A percentile compares a stretch with the other conserved stretches of the same genome.
Evolutionary conservation across 2,888 invertebrate species (phyloP).

Genomic region (Macrosiphum euphorbiae): DNA sequence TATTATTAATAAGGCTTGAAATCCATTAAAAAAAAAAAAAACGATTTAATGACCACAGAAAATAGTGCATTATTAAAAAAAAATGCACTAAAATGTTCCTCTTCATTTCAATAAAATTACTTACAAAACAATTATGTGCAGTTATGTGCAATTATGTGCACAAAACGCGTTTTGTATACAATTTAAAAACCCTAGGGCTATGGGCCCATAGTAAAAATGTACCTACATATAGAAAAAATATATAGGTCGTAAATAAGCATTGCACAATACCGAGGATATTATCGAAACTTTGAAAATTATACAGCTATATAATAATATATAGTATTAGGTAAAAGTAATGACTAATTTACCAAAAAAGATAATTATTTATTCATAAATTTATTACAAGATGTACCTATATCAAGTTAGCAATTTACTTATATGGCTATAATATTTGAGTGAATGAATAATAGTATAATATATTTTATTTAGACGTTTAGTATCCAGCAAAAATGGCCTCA

Average conservation of each 20-base stretch:
- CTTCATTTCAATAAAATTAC: not conserved
- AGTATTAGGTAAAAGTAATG: too few relatives aligned
- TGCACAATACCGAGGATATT: too few relatives aligned
- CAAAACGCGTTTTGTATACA: too few relatives aligned
- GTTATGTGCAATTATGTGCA: not conserved
- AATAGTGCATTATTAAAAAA: not conserved
- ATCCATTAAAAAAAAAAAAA: not conserved
- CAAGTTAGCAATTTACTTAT: not conserved
- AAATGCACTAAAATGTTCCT: not conserved
- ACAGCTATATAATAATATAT: too few relatives aligned
- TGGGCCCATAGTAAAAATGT: not conserved
- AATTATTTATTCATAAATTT: not conserved
- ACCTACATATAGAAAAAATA: too few relatives aligned
- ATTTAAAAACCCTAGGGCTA: not conserved
- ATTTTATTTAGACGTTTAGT: not conserved
- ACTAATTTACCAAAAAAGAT: not conserved
- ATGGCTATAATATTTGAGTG: not conserved
- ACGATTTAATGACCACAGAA: not conserved
- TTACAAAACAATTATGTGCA: not conserved
- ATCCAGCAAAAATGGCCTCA: not conserved
- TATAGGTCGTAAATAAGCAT: too few relatives aligned
- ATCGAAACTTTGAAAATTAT: too few relatives aligned
- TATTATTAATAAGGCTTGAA: not conserved
- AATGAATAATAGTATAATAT: not conserved
- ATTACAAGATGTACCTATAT: not conserved